Conservation (phyloP, 2,113 vertebrate genomes). For the Piaya cayana region DNA sequence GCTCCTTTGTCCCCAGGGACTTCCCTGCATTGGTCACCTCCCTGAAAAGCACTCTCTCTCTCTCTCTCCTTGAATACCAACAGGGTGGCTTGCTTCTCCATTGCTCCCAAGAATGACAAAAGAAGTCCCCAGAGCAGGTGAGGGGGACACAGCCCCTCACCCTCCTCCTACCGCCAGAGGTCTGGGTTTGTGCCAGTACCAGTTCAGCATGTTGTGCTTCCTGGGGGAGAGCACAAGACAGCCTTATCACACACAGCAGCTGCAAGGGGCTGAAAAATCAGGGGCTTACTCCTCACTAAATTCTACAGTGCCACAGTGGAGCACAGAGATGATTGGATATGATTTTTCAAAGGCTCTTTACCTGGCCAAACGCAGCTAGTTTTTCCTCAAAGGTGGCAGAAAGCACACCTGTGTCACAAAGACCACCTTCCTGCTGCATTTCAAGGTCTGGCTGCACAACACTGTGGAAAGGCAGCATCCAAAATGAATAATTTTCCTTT, state of each 20-base stretch:
- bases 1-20: neutral
- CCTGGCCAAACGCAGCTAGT: neutral
- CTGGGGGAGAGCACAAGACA: neutral
- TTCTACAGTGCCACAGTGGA: neutral
- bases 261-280: neutral
- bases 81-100: neutral
- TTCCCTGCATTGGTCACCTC: neutral
- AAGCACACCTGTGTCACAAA: neutral
- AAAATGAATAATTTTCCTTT: neutral
- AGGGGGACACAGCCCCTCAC: accelerated
- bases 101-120: neutral
- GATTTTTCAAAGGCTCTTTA: neutral
- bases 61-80: neutral
- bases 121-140: accelerated
- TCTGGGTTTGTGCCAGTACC: neutral
- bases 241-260: neutral
- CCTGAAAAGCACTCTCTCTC: neutral
- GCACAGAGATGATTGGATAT: neutral
- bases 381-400: neutral
- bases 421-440: neutral
- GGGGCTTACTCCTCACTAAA: neutral
- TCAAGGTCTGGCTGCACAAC: neutral
- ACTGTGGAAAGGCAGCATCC: neutral
- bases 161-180: neutral
- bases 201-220: neutral